Conservation (phyloP, 2,888 invertebrate genomes). For the Trilocha varians region DNA sequence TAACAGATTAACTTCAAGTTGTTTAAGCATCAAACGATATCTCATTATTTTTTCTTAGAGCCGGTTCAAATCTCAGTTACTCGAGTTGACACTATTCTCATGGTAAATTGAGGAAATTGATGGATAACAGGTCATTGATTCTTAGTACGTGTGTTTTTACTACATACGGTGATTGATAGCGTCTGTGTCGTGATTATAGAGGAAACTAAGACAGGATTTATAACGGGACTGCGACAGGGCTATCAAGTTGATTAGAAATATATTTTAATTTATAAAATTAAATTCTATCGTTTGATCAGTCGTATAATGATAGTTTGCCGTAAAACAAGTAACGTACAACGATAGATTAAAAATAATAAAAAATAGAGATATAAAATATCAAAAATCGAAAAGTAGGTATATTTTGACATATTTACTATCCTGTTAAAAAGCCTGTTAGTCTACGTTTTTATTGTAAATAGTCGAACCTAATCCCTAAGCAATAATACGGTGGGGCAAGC, state of each 20-base stretch:
- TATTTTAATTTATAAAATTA: no score
- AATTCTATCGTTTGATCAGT: no score
- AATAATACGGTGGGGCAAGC: no score
- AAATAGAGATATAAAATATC: no score
- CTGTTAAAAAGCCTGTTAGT: no score
- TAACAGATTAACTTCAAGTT: slow-evolving; percentile 26
- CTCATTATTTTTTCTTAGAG: slow-evolving; percentile 1
- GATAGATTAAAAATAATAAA: no score
- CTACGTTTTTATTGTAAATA: no score
- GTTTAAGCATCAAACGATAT: slow-evolving; percentile 25
- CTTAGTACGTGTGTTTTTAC: not conserved
- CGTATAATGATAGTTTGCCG: no score
- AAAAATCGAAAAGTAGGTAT: no score
- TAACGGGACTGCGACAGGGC: not conserved
- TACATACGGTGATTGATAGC: not conserved
- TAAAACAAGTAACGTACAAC: no score
- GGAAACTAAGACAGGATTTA: not conserved
- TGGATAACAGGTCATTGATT: not conserved
- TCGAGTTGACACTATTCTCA: not conserved
- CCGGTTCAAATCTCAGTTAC: not conserved
- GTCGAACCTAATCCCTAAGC: no score
- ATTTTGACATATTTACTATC: no score
- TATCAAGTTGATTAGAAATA: not conserved
- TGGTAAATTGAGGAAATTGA: not conserved
- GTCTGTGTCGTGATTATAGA: not conserved